Conservation (phyloP, 2,888 invertebrate genomes). For the Punctoribates punctum region DNA sequence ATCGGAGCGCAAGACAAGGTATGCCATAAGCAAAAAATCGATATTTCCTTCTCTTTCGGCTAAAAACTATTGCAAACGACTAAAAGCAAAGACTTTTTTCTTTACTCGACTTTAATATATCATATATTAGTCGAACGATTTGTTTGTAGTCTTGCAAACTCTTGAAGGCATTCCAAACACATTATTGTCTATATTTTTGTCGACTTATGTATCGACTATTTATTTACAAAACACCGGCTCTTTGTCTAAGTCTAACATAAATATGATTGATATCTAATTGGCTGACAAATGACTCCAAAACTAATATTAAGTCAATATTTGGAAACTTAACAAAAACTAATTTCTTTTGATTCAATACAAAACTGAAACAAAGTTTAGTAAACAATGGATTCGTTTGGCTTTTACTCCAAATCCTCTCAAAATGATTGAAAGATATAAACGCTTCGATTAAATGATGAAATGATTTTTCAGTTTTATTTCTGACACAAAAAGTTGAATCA, state of each 20-base stretch:
- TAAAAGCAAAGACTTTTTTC: conserved; percentile 10
- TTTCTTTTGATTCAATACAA: background rate
- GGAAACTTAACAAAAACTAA: background rate
- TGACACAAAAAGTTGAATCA: too few species aligned
- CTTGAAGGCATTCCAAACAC: conserved; percentile 28
- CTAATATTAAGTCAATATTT: background rate
- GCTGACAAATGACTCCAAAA: conserved; percentile 7
- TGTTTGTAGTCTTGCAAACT: conserved; percentile 25
- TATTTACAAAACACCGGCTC: background rate
- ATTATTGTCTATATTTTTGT: conserved; percentile 25
- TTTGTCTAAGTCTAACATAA: conserved; percentile 6
- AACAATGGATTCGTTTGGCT: too few species aligned
- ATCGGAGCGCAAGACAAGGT: background rate
- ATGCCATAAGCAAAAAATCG: conserved; percentile 1
- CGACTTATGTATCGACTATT: conserved; percentile 21
- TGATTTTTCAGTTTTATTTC: too few species aligned
- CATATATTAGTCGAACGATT: conserved; percentile 24
- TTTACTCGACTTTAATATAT: conserved; percentile 11
- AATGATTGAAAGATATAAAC: too few species aligned
- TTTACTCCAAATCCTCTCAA: too few species aligned
- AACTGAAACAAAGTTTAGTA: background rate
- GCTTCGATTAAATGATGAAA: too few species aligned
- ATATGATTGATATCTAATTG: conserved; percentile 27
- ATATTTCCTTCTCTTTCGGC: background rate
- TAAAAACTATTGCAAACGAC: background rate